phyloP scores from a whole-genome alignment of 2,113 vertebrate species.

The Rallus limicola region DNA sequence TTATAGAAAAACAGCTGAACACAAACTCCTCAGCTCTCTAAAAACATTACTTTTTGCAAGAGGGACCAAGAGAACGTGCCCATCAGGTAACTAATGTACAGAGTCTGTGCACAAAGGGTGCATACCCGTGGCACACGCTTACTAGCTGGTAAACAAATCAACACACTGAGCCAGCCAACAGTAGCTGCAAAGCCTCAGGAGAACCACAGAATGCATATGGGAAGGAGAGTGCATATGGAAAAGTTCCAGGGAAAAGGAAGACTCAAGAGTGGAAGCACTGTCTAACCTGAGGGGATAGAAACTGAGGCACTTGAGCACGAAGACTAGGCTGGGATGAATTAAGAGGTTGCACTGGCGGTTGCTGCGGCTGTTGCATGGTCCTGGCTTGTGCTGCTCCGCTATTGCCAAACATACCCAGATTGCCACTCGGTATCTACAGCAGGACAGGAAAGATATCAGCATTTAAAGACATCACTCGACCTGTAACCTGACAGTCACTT shows the following conservation, averaged over 20 bases:
- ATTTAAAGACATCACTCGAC: background rate
- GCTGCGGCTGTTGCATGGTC: slow-evolving; percentile 89
- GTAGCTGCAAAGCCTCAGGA: background rate
- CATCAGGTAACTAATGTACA: background rate
- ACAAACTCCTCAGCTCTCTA: background rate
- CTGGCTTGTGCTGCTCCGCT: slow-evolving; percentile 93
- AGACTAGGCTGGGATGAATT: slow-evolving; percentile 99
- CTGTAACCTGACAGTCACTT: background rate
- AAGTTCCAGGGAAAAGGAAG: background rate
- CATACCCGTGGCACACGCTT: background rate
- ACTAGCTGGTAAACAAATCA: background rate
- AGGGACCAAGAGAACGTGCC: background rate
- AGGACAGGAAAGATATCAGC: background rate
- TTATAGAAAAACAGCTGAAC: background rate
- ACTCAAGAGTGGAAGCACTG: background rate
- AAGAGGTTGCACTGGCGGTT: slow-evolving; percentile 94
- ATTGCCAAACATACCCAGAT: slow-evolving; percentile 93
- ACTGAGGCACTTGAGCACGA: slow-evolving; percentile 99
- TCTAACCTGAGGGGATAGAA: slow-evolving; percentile 98
- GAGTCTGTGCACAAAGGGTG: background rate
- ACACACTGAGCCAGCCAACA: background rate
- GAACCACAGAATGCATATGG: background rate
- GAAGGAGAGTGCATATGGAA: background rate
- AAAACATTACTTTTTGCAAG: background rate
- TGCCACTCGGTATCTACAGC: slow-evolving; percentile 92